These are phyloP conservation scores for Gyrodactylus bullatarudis DNA, from an alignment of 1,140 invertebrate genomes.

Conservation along the genomic window DNA sequence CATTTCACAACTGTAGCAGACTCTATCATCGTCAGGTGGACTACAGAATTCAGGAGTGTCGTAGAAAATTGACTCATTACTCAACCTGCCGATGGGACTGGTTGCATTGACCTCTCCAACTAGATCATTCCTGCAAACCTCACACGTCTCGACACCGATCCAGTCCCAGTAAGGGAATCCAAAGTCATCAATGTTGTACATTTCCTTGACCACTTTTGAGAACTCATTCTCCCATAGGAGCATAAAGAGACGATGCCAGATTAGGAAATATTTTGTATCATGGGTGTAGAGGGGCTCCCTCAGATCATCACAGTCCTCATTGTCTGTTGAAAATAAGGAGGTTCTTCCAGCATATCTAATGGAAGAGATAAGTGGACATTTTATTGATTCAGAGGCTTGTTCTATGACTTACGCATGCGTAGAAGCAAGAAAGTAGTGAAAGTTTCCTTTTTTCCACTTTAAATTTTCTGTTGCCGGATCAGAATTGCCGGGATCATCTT, in stretches of 20 bases:
- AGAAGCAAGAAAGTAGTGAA: background rate
- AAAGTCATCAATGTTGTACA: background rate
- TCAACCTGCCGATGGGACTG: background rate
- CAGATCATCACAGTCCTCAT: background rate
- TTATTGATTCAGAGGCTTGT: too few relatives aligned
- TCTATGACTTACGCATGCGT: background rate
- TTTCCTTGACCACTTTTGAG: background rate
- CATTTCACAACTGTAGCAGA: background rate
- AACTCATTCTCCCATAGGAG: background rate
- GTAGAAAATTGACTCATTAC: background rate
- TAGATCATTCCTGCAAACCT: background rate
- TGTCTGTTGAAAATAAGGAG: slow-evolving; percentile 3
- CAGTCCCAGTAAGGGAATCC: slow-evolving; percentile 6
- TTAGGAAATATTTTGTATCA: background rate
- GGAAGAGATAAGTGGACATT: background rate
- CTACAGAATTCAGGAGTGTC: background rate
- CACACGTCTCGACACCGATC: background rate
- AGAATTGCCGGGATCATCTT: background rate
- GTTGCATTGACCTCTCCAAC: background rate
- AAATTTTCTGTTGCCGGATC: background rate
- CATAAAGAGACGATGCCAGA: background rate
- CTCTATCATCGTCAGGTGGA: background rate
- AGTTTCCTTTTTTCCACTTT: background rate
- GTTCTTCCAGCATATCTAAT: background rate
- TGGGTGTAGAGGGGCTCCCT: background rate